Base-by-base conservation (phyloP, 2,113 vertebrate genomes). In the Phylloscopus trochilus region DNA sequence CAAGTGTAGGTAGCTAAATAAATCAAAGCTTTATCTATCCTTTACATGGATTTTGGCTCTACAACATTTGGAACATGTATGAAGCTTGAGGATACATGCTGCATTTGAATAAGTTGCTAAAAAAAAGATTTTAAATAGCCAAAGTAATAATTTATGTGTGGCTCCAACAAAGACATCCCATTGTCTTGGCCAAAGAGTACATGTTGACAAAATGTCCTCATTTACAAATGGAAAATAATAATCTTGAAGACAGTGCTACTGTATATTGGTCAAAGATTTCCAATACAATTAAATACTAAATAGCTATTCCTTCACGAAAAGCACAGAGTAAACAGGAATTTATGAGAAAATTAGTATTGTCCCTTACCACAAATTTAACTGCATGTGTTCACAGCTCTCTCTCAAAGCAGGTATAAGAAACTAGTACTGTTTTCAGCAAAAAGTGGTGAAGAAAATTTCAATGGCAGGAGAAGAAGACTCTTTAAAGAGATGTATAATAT, bases 101-200 rank as follows among this genome's bases (percentile, higher is more conserved):
- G 82, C 49, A 78, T 86, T 94, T 96, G 69, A 93, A 88, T 92
- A 90, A 62, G 20, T 70, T 80, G 30, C 46, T 90, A 75, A 77
- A 83, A 35, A 35, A 63, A 69, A 89, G 19, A 56, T 78, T 89
- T 70, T n/a, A 13, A 66, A 43, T 72, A 78, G 90, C 33, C 49
- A 88, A 75, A 93, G 31, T 30, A 95, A 92, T 78, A 93, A 92
- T 88, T 83, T 64, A 77, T 35, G 27, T 17, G 39, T 51, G 55
- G 28, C 47, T 93, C 64, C 33, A 78, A 74, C 39, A 69, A 75
- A 94, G 59, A 21, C 28, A 89, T 79, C 58, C 8, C 20, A 55
- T 51, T 86, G 6, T 31, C 53, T 56, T 46, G 73, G 51, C 39
- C 59, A 92, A 90, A 87, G 52, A 83, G 66, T 33, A 5, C 23